A percentile compares a stretch with the other conserved stretches of the same genome.
These are phyloP conservation scores for Ramphastos sulfuratus DNA, from an alignment of 2,113 vertebrate species.

Conservation along the genomic window DNA sequence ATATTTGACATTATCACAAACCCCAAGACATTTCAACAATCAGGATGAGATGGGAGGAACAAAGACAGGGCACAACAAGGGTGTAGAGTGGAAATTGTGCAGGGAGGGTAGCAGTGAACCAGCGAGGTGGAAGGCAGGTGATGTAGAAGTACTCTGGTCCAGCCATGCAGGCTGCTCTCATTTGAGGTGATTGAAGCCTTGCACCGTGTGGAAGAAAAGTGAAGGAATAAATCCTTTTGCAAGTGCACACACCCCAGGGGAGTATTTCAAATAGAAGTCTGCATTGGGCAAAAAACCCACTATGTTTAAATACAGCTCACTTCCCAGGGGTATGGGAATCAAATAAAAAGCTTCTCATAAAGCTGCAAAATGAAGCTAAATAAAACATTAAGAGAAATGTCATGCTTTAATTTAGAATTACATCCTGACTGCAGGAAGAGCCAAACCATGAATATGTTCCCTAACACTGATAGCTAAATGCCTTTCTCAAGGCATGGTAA, in stretches of 20 bases:
- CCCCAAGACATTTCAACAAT: fast-evolving
- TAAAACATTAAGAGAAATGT: neutral
- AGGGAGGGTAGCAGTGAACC: fast-evolving
- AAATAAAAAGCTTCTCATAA: neutral
- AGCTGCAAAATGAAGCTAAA: neutral
- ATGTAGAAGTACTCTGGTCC: neutral
- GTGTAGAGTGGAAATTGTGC: fast-evolving
- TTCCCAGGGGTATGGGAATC: neutral
- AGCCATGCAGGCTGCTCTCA: neutral
- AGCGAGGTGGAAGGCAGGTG: neutral
- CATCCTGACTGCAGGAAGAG: neutral
- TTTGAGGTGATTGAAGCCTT: neutral
- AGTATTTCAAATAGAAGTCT: neutral
- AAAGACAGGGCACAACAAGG: neutral
- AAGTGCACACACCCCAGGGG: neutral
- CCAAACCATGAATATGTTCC: neutral
- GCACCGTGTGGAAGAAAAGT: neutral
- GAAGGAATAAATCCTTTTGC: neutral
- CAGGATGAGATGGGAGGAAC: neutral
- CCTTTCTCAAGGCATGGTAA: neutral
- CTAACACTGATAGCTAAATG: neutral
- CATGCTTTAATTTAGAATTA: slow-evolving; percentile 16
- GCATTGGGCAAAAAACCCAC: neutral
- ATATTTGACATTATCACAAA: neutral
- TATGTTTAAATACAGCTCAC: neutral